phyloP scores from a whole-genome alignment of 2,888 invertebrate species.

The Orthosia gracilis region DNA sequence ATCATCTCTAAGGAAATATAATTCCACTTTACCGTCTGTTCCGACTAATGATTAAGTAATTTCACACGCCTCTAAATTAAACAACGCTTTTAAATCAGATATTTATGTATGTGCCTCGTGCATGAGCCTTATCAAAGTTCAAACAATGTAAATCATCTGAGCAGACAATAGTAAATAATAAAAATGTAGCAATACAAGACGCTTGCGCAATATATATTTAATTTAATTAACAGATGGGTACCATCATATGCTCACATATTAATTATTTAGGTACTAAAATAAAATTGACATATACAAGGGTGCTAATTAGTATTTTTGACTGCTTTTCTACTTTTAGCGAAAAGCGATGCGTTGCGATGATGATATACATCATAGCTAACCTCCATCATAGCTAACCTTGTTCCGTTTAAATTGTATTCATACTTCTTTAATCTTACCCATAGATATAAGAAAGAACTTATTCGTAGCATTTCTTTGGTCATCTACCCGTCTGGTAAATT shows the following conservation, averaged over 20 bases:
- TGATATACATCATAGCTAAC: neutral
- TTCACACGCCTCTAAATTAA: neutral
- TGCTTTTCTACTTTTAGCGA: neutral
- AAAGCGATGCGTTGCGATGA: neutral
- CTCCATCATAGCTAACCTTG: neutral
- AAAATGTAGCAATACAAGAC: constrained; percentile 11
- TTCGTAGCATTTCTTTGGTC: neutral
- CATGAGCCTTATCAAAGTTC: constrained; percentile 39
- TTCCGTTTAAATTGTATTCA: neutral
- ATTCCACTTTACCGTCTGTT: too few relatives aligned
- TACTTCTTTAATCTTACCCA: neutral
- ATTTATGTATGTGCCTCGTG: neutral
- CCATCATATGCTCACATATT: constrained; percentile 3
- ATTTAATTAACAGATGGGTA: neutral
- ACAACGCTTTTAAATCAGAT: neutral
- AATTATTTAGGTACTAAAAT: constrained; percentile 33
- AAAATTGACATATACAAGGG: neutral
- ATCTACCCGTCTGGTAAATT: neutral
- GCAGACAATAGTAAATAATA: constrained; percentile 43
- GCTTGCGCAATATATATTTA: constrained; percentile 32
- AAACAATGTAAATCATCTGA: constrained; percentile 40
- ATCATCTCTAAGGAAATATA: neutral
- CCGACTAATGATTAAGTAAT: neutral
- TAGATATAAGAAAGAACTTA: too few relatives aligned
- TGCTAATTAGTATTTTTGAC: neutral